Conservation (phyloP, 2,797 vertebrate genomes). For the Buceros bicornis region DNA sequence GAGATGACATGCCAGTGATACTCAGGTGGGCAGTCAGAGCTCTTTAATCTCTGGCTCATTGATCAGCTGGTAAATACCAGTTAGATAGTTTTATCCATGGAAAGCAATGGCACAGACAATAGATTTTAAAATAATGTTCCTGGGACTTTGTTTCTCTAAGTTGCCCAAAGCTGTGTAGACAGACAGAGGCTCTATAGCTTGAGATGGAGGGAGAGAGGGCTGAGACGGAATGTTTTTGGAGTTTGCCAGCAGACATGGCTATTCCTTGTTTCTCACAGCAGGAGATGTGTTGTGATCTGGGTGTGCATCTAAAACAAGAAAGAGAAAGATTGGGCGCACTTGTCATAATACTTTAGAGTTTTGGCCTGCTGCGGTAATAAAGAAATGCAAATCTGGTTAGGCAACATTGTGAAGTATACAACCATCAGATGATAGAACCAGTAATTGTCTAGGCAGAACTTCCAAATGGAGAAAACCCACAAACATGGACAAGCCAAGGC, state of each 20-base stretch:
- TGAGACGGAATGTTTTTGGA: not conserved
- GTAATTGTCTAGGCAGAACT: accelerated
- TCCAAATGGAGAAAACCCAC: not conserved
- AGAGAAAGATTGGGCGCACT: too few species aligned
- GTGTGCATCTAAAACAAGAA: not conserved
- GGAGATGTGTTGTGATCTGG: not conserved
- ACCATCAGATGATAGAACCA: not conserved
- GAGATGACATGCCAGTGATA: accelerated
- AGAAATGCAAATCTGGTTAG: not conserved
- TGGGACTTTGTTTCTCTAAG: not conserved
- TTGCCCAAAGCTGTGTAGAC: accelerated
- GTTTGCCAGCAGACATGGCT: not conserved
- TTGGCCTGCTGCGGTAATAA: too few species aligned
- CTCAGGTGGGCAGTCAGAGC: not conserved
- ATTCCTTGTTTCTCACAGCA: accelerated
- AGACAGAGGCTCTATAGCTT: not conserved
- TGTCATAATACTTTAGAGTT: too few species aligned
- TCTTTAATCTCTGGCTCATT: not conserved
- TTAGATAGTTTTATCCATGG: too few species aligned
- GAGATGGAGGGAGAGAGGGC: too few species aligned
- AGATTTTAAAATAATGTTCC: not conserved
- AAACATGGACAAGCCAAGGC: accelerated
- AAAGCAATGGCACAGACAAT: not conserved
- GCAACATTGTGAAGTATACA: accelerated
- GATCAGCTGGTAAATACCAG: not conserved